Evolutionary conservation across 2,797 vertebrate genomes (phyloP).

Genomic region (Tangara arthus): DNA sequence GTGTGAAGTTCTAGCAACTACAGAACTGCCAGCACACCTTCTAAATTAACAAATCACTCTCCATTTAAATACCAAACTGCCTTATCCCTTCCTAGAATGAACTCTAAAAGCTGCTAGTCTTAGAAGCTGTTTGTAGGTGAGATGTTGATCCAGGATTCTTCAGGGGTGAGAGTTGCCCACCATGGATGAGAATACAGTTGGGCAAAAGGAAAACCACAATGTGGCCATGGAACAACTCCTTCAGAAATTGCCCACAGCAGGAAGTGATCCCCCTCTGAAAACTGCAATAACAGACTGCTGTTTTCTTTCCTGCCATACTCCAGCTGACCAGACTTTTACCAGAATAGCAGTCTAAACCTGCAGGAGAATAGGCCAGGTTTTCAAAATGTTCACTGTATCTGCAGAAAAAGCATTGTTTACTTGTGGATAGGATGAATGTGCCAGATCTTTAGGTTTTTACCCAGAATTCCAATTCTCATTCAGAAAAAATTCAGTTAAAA

Average conservation of each 20-base stretch:
- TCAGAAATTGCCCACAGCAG: background rate
- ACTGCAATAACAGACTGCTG: background rate
- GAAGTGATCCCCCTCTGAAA: background rate
- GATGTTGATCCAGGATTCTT: background rate
- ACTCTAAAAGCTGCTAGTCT: background rate
- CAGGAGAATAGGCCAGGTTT: background rate
- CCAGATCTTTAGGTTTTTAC: background rate
- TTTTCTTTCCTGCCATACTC: background rate
- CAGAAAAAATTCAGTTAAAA: background rate
- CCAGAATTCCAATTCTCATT: background rate
- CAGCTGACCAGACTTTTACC: background rate
- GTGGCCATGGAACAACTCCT: background rate
- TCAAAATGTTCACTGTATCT: background rate
- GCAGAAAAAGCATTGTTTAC: background rate
- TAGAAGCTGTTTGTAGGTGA: background rate
- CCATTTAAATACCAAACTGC: background rate
- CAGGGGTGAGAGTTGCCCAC: background rate
- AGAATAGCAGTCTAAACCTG: background rate
- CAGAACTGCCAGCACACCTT: background rate
- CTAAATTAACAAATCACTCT: background rate
- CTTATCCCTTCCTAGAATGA: background rate
- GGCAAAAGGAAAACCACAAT: background rate
- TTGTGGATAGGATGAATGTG: background rate
- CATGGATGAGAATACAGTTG: background rate
- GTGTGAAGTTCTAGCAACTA: background rate